Base-by-base conservation (phyloP, 1,140 invertebrate genomes). In the Eciton burchellii region DNA sequence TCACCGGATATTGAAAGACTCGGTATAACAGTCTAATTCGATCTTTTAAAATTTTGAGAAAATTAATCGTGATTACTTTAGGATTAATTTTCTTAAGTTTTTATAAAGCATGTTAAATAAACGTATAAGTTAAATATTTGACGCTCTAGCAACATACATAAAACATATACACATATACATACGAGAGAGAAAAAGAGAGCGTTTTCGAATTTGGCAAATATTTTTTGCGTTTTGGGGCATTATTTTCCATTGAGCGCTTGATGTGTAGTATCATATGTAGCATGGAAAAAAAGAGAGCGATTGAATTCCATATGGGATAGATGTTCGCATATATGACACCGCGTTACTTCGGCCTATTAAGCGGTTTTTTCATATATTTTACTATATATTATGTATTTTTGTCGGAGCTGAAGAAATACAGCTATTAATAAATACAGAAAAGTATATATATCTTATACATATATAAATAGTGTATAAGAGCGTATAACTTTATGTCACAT, bases 331-430 rank as follows among this genome's bases (percentile, higher is more conserved):
- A n/a, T 68, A 68, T 41, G 49, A 68, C 60, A 68, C 29, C 60
- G 60, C 52, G 63, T 57, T 3, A 68, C 63, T 71, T 70, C 77
- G 65, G 66, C 63, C 66, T 68, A 76, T 14, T 16, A 43, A 56
- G 43, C 56, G 43, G 43, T 72, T 68, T 77, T 83, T 68, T 83
- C 62, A 65, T 77, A 77, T 83, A 83, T 76, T 83, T 83, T 83
- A 83, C 21, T 73, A 73, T 71, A 83, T 83, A 76, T 76, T 79
- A 79, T 26, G 74, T 83, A 83, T 79, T 79, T 35, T 56, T 68
- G 45, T 77, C 57, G 35, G 41, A 41, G 63, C 54, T 76, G 56
- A 73, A 54, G 65, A 14, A 59, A 66, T 54, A 83, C 57, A 70
- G 65, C 41, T 79, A 57, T 16, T 60, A 57, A 81, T 57, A 83